phyloP scores from a whole-genome alignment of 2,113 vertebrate species.

The Philantomba maxwellii region DNA sequence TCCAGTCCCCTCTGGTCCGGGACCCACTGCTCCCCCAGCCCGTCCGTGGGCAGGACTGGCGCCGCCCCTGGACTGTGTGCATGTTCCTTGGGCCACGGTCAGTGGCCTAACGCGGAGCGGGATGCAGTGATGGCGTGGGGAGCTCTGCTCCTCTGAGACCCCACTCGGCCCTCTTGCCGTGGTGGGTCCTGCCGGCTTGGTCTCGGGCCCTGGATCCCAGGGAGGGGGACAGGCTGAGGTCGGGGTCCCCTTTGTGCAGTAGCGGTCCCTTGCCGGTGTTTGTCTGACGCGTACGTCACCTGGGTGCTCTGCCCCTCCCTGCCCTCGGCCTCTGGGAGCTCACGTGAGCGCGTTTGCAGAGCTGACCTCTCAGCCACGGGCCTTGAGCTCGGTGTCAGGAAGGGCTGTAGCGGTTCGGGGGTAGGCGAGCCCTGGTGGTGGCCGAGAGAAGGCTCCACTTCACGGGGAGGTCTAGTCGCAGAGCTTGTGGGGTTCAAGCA shows the following conservation, averaged over 20 bases:
- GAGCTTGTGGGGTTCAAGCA: not conserved
- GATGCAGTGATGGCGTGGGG: not conserved
- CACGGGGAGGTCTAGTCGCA: not conserved
- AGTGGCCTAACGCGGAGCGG: not conserved
- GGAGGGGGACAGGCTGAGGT: not conserved
- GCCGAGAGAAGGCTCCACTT: no score
- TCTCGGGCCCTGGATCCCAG: not conserved
- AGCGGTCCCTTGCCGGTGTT: not conserved
- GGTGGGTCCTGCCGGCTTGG: rapidly evolving
- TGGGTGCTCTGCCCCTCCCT: not conserved
- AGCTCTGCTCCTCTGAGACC: not conserved
- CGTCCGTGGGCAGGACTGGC: not conserved
- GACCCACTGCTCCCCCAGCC: no score
- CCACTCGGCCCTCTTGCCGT: not conserved
- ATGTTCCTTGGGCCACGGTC: not conserved
- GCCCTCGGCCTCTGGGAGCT: not conserved
- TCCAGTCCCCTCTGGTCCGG: not conserved
- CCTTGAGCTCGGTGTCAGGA: not conserved
- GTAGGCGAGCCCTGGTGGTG: not conserved
- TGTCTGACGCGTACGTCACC: not conserved
- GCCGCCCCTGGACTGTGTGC: not conserved
- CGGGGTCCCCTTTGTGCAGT: not conserved
- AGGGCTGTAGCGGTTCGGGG: not conserved
- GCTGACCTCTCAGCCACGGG: rapidly evolving
- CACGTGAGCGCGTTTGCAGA: not conserved